Evolutionary conservation across 1,140 invertebrate genomes (phyloP), one percentile per base, ranked within the genome.

Genomic region (Melitaea cinxia): DNA sequence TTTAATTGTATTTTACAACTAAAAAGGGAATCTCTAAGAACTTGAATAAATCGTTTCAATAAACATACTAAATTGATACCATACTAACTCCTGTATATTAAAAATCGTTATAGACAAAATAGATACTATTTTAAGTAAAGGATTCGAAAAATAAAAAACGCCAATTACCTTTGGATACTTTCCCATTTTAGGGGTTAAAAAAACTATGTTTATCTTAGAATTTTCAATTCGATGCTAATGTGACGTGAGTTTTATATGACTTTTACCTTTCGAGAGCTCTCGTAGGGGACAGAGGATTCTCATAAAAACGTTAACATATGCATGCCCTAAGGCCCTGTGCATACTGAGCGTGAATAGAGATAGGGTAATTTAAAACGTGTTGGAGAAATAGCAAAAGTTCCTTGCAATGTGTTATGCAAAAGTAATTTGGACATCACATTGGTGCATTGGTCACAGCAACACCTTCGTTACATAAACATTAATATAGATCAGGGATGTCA

Each of bases 271-370:
- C 39, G 39, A 45, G 39, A 45, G 39, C 26, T 37, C 57, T 49
- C 37, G n/a, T 35, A 14, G 57, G 57, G 56, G 39, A 58, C 28
- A 45, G 45, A 28, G 50, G 5, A 10, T n/a, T 17, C 50, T 19
- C 28, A 59, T 59, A 50, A 60, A 60, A 50, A 60, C 50, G 30
- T 60, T 60, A 50, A 60, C 57, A 60, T 57, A 57, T 39, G 54
- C 37, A 4, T 9, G 42, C 42, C 42, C 9, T 57, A 42, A 45
- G 37, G 35, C 15, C 35, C 15, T 37, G 33, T 33, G 21, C 54
- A 56, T 39, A 39, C 54, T 42, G 28, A 45, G 17, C 23, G 15
- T 57, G 37, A 57, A 57, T 47, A 47, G 21, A 47, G 42, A 47
- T 1, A 21, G 42, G 42, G 12, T 23, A 47, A 19, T 23, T 47